A percentile compares a stretch with the other conserved stretches of the same genome.
Evolutionary conservation across 2,113 vertebrate species (phyloP).

Genomic region (Charina bottae): DNA sequence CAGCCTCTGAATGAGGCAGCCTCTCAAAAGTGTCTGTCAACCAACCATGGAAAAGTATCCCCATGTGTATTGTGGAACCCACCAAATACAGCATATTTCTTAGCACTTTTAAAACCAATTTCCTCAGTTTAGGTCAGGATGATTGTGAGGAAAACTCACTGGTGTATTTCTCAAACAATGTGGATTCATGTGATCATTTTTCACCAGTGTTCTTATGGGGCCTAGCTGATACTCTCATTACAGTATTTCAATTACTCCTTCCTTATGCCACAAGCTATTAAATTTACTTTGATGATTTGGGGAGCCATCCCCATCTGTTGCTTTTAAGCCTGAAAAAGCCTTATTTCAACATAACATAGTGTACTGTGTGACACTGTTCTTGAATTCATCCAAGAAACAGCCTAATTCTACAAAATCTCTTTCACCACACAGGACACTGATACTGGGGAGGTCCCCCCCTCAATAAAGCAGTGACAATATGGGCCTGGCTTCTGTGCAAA

Average conservation of each 20-base stretch:
- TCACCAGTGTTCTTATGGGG: not conserved
- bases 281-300: not conserved
- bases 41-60: not conserved
- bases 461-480: not conserved
- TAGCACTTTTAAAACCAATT: not conserved
- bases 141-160: not conserved
- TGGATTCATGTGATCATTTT: not conserved
- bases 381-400: not conserved
- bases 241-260: not conserved
- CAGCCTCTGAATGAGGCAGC: not conserved
- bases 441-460: not conserved
- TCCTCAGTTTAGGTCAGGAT: not conserved
- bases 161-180: not conserved
- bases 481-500: not conserved
- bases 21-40: not conserved
- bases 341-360: not conserved
- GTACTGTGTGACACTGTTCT: not conserved
- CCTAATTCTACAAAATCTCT: not conserved
- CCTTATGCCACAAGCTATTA: not conserved
- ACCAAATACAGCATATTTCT: not conserved
- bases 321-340: not conserved
- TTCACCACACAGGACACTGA: not conserved
- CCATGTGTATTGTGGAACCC: not conserved
- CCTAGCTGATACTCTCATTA: not conserved
- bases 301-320: not conserved